Evolutionary conservation across 1,140 invertebrate genomes (phyloP), one percentile per base, ranked within the genome.

Genomic region (Drosophila athabasca): DNA sequence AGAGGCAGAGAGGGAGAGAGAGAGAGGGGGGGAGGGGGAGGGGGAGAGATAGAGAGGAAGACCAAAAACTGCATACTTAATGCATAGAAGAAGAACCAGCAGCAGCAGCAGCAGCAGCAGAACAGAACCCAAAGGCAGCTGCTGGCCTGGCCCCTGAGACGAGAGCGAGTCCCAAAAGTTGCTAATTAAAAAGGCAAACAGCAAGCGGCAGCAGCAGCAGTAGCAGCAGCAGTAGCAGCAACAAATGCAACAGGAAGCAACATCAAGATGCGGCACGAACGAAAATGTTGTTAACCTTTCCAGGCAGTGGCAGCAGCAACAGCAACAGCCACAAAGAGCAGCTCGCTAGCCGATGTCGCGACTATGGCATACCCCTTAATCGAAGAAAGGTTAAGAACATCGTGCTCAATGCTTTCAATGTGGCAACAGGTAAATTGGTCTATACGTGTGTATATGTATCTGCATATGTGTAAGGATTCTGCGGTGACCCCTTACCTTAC

Each of bases 141-240:
- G 72, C 55, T 59, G 45, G 44, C 54, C 51, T 75, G 65, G 50
- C 76, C 61, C 66, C 76, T 59, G 70, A 51, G 46, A 51, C 48
- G 24, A 29, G 45, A 61, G 62, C 22, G 83, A 87, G 82, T 87
- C 82, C 82, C 82, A 85, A 85, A 85, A 85, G 78, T 85, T 85
- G 82, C 81, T 85, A 85, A 85, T 85, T 85, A 85, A 85, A 85
- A 85, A 85, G 81, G 81, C 81, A 85, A 85, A 87, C 82, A 77
- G 77, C 80, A 84, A 46, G 24, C 15, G 44, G 44, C 45, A 22
- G 26, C 45, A 55, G 43, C 45, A 64, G 46, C 50, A 48, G 39
- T 44, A 45, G 60, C 48, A 45, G 24, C 17, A 51, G 58, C 59
- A 60, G 69, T 52, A 45, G 19, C n/a, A 59, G 50, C 77, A 62